Evolutionary conservation across 2,113 vertebrate species (phyloP).

Genomic region (Promerops cafer): DNA sequence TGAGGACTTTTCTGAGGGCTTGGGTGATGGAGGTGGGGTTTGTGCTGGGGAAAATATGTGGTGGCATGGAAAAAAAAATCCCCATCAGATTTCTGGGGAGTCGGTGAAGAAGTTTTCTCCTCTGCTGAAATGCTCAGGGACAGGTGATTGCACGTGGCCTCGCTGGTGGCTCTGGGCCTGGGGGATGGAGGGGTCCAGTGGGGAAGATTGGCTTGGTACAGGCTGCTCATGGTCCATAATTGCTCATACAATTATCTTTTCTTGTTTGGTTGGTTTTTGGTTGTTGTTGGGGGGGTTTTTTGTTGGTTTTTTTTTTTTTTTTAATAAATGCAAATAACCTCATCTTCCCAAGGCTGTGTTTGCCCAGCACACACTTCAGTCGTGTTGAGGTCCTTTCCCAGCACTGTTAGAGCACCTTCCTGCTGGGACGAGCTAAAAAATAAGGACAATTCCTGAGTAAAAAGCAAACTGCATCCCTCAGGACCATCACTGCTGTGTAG

Average conservation of each 20-base stretch:
- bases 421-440: background rate
- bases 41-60: background rate
- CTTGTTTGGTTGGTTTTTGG: background rate
- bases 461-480: background rate
- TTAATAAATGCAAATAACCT: background rate
- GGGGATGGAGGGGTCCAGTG: background rate
- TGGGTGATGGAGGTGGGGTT: background rate
- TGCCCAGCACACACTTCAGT: background rate
- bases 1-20: rapidly evolving
- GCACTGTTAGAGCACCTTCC: background rate
- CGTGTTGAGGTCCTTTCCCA: background rate
- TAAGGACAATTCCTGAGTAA: background rate
- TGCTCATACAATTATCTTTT: background rate
- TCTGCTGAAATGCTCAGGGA: background rate
- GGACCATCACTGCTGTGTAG: background rate
- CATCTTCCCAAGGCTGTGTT: background rate
- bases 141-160: rapidly evolving
- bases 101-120: background rate
- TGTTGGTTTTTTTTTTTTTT: background rate
- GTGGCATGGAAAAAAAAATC: background rate
- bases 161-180: background rate
- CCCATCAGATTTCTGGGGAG: background rate
- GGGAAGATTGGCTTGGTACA: rapidly evolving
- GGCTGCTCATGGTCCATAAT: background rate
- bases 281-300: no score